phyloP scores from a whole-genome alignment of 1,140 invertebrate genomes.

The Anoplolepis gracilipes region DNA sequence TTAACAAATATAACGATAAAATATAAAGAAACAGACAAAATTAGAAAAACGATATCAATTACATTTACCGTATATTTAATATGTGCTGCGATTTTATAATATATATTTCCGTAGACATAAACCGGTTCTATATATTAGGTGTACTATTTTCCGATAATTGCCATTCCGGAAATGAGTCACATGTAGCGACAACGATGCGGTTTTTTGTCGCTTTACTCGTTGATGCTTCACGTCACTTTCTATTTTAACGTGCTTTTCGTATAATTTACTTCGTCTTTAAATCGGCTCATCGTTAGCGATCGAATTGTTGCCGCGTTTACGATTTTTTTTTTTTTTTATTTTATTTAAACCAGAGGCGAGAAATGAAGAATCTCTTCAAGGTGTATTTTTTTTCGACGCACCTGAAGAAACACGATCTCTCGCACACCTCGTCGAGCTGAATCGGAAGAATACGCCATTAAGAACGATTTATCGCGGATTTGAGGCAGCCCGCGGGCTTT shows the following conservation, averaged over 20 bases:
- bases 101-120: not conserved
- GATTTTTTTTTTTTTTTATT: constrained; percentile 20
- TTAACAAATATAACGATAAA: not conserved
- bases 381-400: constrained; percentile 7
- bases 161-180: not conserved
- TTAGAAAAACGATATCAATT: not conserved
- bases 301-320: constrained; percentile 13
- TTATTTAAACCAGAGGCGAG: not conserved
- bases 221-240: not conserved
- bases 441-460: constrained; percentile 57
- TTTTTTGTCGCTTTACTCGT: not conserved
- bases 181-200: not conserved
- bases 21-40: not conserved
- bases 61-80: not conserved
- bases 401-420: constrained; percentile 12
- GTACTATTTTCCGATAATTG: constrained; percentile 18
- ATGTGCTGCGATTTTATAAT: constrained; percentile 10
- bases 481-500: constrained; percentile 24
- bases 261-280: constrained; percentile 36
- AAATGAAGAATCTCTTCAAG: not conserved
- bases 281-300: constrained; percentile 20
- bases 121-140: constrained; percentile 31
- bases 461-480: constrained; percentile 48
- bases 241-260: constrained; percentile 1
- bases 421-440: constrained; percentile 28